Conservation (phyloP, 2,888 invertebrate genomes). For the Xanthorhoe spadicearia region DNA sequence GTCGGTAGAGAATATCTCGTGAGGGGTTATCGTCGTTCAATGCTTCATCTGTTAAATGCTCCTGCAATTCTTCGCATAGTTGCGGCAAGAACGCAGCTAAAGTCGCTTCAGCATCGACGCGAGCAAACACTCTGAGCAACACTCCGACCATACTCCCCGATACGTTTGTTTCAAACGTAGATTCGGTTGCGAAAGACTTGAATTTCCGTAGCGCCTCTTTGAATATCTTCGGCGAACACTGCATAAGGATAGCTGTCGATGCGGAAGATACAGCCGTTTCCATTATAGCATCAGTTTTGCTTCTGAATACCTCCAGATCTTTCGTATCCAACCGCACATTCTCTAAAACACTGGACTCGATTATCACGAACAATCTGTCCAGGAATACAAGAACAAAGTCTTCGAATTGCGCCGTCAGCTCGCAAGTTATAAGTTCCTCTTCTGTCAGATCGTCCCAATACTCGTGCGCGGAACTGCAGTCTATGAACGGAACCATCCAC, state of each 20-base stretch:
- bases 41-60: conserved; percentile 87
- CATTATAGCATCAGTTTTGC: conserved; percentile 88
- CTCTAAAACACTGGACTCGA: conserved; percentile 89
- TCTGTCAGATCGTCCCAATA: conserved; percentile 89
- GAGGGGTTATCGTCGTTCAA: conserved; percentile 91
- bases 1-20: conserved; percentile 90
- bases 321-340: conserved; percentile 87
- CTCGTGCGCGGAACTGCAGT: conserved; percentile 91
- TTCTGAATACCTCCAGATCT: conserved; percentile 85
- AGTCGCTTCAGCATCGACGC: conserved; percentile 88
- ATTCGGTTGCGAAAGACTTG: conserved; percentile 88
- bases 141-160: conserved; percentile 92
- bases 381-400: conserved; percentile 94
- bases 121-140: conserved; percentile 87
- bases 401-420: conserved; percentile 93
- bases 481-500: conserved; percentile 92
- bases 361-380: conserved; percentile 89
- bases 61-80: conserved; percentile 87
- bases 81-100: conserved; percentile 90
- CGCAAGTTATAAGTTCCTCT: conserved; percentile 90
- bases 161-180: conserved; percentile 93
- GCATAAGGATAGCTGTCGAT: conserved; percentile 88
- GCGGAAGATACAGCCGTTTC: conserved; percentile 89
- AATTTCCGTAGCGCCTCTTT: conserved; percentile 90
- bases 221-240: conserved; percentile 88